Evolutionary conservation across 2,888 invertebrate species (phyloP), one percentile per base, ranked within the genome.

Genomic region (Amblyjoppa fuscipennis): DNA sequence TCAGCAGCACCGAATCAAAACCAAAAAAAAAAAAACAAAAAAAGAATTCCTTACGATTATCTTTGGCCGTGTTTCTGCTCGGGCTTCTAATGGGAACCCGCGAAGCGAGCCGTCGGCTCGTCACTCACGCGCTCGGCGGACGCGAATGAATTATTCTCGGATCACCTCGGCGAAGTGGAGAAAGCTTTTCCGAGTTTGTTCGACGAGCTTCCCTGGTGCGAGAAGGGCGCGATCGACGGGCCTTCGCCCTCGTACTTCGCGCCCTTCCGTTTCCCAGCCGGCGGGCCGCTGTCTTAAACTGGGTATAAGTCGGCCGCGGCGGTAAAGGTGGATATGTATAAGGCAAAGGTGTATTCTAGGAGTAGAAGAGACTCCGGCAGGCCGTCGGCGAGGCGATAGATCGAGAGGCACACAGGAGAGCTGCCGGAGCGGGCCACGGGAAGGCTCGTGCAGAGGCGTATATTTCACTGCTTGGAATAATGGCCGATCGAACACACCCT

Each of bases 401-500:
- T 77, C 66, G 53, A 38, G 66, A 51, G 51, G 66, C 51, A 76
- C 38, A 49, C 66, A 13, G 38, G n/a, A 31, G 7, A 25, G 66
- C 34, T 68, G 41, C 53, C 51, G 77, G 25, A 53, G 74, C 59
- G 76, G 61, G 69, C 81, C 77, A 77, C 59, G 56, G 41, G 77
- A 77, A 84, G 70, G 73, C 38, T 86, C 87, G 85, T 89, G 91
- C 87, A 88, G 87, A 89, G 89, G 89, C 89, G 89, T 89, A 89
- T 82, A 85, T 91, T 91, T 92, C 89, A 90, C 80, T 70, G 75
- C 66, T 20, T 85, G 84, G 77, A 91, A 92, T 91, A 91, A 91
- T 91, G 89, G 87, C 87, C 87, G 89, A 89, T 88, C 89, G 91
- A 91, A 90, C 91, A 92, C 92, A 91, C 91, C 91, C 91, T 91